These are phyloP conservation scores for Pogonomyrmex californicus DNA, from an alignment of 1,140 invertebrate species.

Conservation along the genomic window DNA sequence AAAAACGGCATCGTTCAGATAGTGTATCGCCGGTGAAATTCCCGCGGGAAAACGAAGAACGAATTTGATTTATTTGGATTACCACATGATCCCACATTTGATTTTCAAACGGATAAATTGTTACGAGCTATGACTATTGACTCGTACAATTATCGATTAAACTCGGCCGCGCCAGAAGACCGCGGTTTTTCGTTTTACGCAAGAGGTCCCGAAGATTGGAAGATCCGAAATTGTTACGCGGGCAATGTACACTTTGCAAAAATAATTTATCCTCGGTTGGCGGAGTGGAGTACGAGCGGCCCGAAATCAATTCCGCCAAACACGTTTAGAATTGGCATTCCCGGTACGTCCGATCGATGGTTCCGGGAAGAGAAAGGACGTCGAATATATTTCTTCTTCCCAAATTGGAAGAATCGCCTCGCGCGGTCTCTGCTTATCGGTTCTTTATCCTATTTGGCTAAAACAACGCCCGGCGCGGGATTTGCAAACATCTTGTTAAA, in stretches of 20 bases:
- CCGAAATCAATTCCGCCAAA: constrained; percentile 30
- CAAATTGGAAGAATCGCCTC: neutral
- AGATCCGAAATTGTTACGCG: neutral
- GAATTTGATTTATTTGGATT: constrained; percentile 23
- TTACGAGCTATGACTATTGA: neutral
- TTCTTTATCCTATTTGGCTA: constrained; percentile 1
- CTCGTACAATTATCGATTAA: constrained; percentile 29
- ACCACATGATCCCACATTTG: neutral
- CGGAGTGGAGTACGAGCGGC: neutral
- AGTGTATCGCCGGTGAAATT: constrained; percentile 1
- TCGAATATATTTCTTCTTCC: neutral
- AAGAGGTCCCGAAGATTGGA: neutral
- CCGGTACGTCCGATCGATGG: neutral
- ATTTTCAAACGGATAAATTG: constrained; percentile 16
- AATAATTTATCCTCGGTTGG: constrained; percentile 28
- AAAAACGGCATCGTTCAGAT: constrained; percentile 33
- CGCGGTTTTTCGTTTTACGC: neutral
- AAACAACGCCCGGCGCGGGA: neutral
- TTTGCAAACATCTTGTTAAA: constrained; percentile 3
- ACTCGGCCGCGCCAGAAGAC: neutral
- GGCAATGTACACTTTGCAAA: neutral
- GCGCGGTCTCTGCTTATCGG: neutral
- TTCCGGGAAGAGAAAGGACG: neutral
- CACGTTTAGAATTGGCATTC: constrained; percentile 34
- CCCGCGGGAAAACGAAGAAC: constrained; percentile 7